Evolutionary conservation across 2,113 vertebrate genomes (phyloP).

Genomic region (Nannospalax galili): DNA sequence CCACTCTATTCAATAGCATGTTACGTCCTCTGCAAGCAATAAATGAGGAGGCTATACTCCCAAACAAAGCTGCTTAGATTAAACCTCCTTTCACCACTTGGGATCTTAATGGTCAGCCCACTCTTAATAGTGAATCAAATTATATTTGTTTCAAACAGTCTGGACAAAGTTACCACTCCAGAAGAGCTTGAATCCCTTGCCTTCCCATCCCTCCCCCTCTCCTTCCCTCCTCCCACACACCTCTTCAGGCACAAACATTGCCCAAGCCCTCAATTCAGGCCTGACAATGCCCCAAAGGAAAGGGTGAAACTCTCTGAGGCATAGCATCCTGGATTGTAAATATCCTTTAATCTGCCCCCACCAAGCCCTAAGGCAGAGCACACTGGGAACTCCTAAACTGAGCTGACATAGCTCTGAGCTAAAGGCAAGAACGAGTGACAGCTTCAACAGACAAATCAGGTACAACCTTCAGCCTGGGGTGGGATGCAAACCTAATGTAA

Average conservation of each 20-base stretch:
- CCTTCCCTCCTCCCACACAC: background rate
- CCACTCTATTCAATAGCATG: background rate
- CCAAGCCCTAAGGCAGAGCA: background rate
- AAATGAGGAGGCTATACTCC: background rate
- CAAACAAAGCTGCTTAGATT: conserved; percentile 31
- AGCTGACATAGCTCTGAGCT: background rate
- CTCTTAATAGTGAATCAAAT: background rate
- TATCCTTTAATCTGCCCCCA: background rate
- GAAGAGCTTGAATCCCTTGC: background rate
- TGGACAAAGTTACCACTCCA: background rate
- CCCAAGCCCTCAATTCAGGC: background rate
- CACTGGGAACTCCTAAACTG: background rate
- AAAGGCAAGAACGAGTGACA: conserved; percentile 16
- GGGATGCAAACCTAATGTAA: background rate
- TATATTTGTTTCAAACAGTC: background rate
- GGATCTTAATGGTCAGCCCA: conserved; percentile 14
- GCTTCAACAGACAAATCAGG: conserved; percentile 31
- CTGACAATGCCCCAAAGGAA: background rate
- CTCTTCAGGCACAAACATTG: background rate
- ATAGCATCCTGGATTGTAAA: background rate
- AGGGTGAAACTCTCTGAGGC: background rate
- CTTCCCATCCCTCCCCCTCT: background rate
- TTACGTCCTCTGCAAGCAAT: background rate
- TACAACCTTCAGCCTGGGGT: background rate
- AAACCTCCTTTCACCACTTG: background rate